Conservation (phyloP, 2,113 vertebrate genomes). For the Glareola pratincola region DNA sequence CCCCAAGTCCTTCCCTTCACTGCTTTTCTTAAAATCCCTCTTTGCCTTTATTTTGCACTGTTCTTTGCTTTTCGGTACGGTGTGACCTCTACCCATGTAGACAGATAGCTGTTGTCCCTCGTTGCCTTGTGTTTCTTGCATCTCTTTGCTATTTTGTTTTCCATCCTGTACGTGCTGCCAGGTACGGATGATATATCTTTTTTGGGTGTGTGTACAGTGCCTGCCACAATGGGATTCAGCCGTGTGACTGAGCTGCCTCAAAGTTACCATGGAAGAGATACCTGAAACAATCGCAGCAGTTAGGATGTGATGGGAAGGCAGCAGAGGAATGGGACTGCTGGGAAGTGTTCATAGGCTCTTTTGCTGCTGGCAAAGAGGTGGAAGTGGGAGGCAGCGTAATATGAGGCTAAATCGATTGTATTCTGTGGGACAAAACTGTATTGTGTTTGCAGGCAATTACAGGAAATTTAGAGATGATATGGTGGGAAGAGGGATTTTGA, state of each 20-base stretch:
- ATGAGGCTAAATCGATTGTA: accelerated
- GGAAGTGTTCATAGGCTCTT: background rate
- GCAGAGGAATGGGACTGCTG: background rate
- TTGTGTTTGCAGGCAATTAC: background rate
- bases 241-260: background rate
- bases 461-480: background rate
- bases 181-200: accelerated
- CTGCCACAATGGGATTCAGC: background rate
- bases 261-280: background rate
- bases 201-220: background rate
- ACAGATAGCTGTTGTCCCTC: accelerated
- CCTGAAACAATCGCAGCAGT: background rate
- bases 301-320: background rate
- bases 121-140: background rate
- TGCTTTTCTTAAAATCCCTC: background rate
- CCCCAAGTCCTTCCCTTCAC: background rate
- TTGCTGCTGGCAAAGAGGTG: background rate
- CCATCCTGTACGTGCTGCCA: background rate
- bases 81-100: background rate
- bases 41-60: background rate
- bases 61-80: background rate
- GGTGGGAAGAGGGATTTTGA: background rate
- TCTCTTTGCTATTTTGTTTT: background rate
- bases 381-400: background rate
- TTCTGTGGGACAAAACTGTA: background rate